Conservation (phyloP, 2,113 vertebrate genomes). For the Eurypyga helias region DNA sequence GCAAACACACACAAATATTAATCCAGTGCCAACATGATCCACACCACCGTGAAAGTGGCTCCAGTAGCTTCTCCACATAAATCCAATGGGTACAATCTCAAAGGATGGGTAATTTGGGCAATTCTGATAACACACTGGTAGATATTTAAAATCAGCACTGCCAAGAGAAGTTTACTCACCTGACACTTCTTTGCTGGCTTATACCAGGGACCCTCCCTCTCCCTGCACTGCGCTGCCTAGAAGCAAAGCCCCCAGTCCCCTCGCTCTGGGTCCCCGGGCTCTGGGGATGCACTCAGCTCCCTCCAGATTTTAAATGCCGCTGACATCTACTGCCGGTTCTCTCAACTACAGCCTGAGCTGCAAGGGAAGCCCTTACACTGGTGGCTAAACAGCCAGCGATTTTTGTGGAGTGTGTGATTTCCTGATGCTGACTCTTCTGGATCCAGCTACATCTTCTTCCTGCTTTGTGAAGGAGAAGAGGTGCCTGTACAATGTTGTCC, state of each 20-base stretch:
- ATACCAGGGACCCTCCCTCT: background rate
- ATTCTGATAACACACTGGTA: background rate
- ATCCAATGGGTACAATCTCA: background rate
- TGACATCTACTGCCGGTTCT: background rate
- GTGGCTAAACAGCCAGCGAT: fast-evolving
- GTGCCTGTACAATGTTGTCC: fast-evolving
- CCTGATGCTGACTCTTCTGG: background rate
- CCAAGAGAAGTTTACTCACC: background rate
- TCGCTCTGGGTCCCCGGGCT: fast-evolving
- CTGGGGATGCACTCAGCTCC: background rate
- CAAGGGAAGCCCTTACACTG: background rate
- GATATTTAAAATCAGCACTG: background rate
- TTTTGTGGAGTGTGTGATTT: fast-evolving
- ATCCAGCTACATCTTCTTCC: background rate
- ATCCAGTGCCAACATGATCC: background rate
- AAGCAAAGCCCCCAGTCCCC: background rate
- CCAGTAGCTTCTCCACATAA: background rate
- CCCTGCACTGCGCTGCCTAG: background rate
- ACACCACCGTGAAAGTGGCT: fast-evolving
- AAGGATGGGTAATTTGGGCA: too few relatives aligned
- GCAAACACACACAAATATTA: fast-evolving
- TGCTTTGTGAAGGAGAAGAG: background rate
- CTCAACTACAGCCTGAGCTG: background rate
- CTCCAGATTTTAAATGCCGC: background rate
- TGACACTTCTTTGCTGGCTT: background rate